Evolutionary conservation across 2,113 vertebrate genomes (phyloP), one percentile per base, ranked within the genome.

Genomic region (Apteryx owenii): DNA sequence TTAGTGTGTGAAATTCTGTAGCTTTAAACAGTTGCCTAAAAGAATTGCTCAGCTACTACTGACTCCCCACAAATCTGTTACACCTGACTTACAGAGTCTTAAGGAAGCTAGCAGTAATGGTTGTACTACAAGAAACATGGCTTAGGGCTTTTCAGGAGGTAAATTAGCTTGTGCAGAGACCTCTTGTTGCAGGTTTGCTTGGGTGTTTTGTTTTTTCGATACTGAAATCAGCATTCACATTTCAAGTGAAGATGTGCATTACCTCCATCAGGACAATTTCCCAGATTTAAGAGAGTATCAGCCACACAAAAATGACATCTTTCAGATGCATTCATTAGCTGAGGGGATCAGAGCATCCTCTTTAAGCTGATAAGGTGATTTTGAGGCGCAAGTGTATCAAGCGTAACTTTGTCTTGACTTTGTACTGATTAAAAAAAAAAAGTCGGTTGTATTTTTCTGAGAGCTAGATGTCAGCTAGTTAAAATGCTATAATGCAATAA

Each of bases 191-290:
- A 38, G 22, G 22, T 68, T 68, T 10, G 16, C 77, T 61, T 2
- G 0, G 33, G 40, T 22, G 3, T 56, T 89, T 31, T 46, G 14
- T 1, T 0, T 62, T 70, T 71, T 25, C 0, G 15, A n/a, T 85
- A 46, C 44, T 2, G 2, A 58, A n/a, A 23, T 77, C 4, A 9
- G 1, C 33, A 36, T 38, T 77, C 4, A 0, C 7, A 3, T 81
- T 91, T 93, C 8, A 12, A 29, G 4, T n/a, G 51, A 84, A 71
- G 54, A 9, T 36, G 20, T 46, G 10, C 20, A 2, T 58, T 88
- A 44, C 71, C 54, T 26, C 12, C 29, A n/a, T 4, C 4, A 1
- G 12, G 12, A 25, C 19, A 54, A 22, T 60, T 84, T 68, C 71
- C 73, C 54, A 19, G 23, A 79, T 15, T 42, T 40, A 17, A 40